Base-by-base conservation (phyloP, 1,140 invertebrate genomes). In the Aleiodes sp. region DNA sequence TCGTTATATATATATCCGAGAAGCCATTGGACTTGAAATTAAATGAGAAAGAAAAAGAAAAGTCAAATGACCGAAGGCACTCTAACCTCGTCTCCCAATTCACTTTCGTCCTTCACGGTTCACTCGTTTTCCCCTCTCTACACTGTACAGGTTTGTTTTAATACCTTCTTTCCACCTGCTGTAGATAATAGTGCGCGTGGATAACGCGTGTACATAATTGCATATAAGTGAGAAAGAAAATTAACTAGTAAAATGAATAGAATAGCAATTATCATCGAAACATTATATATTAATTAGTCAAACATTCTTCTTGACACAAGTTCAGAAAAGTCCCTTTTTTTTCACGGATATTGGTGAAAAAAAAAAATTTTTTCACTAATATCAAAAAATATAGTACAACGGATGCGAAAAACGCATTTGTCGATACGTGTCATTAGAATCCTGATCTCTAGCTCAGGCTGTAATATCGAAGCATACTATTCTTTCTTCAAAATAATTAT, bases 51-150 rank as follows among this genome's bases (percentile, higher is more conserved):
- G n/a, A n/a, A 64, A 43, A 43, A 43, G 39, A 31, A 59, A 67
- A 35, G 12, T 52, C 31, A 56, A 35, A 67, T 35, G 65, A 31
- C 65, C 35, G 52, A 67, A 35, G 65, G 65, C 56, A 39, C 56
- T 67, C 33, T 39, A 60, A 41, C 65, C 65, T 67, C 37, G 57
- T 66, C 65, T 66, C 33, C 59, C 65, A 68, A 68, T 68, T 68
- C 65, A 68, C 65, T 68, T 68, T 68, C 65, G 65, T 68, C 65
- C 57, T 67, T 68, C 65, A 68, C 37, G 16, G 46, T 57, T 68
- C 29, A 68, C 21, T 68, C 16, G 65, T 33, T 59, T 37, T 61
- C 35, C 57, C 52, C 59, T 21, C 7, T 57, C 28, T 26, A n/a
- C 16, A 16, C 10, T 46, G 41, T 19, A 46, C 12, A 46, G 41